These are phyloP conservation scores for Etheostoma perlongum DNA, from an alignment of 2,797 vertebrate species.

Conservation along the genomic window DNA sequence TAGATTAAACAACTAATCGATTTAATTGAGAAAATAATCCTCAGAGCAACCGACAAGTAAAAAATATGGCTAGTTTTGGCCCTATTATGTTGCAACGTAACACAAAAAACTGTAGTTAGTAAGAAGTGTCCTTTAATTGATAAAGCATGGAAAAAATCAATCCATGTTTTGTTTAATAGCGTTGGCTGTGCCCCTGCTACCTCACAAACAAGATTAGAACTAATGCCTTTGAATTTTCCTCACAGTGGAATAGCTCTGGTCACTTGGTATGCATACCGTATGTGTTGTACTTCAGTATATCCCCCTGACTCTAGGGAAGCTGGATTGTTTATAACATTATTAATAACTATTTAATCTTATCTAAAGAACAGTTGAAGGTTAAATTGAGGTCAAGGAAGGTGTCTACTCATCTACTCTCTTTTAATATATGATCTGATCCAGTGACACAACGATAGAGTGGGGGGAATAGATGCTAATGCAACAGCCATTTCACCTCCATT, in stretches of 20 bases:
- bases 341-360: conserved; percentile 25
- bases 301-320: not conserved
- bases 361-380: conserved; percentile 1
- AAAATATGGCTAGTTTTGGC: too few species aligned
- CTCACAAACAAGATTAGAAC: conserved; percentile 23
- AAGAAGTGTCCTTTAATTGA: conserved; percentile 14
- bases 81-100: not conserved
- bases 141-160: conserved; percentile 15
- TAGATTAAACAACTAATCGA: too few species aligned
- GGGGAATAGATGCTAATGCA: conserved; percentile 70
- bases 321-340: conserved; percentile 22
- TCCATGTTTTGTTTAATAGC: not conserved
- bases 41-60: too few species aligned
- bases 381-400: conserved; percentile 26
- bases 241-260: not conserved
- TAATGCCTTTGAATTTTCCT: conserved; percentile 6
- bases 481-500: conserved; percentile 53
- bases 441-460: conserved; percentile 43
- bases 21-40: too few species aligned
- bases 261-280: not conserved
- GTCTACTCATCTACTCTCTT: conserved; percentile 40
- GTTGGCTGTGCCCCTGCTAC: not conserved
- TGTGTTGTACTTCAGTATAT: too few species aligned
- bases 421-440: conserved; percentile 60
- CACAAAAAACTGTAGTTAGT: not conserved